phyloP scores from a whole-genome alignment of 1,140 invertebrate species.

The Batillaria attramentaria region DNA sequence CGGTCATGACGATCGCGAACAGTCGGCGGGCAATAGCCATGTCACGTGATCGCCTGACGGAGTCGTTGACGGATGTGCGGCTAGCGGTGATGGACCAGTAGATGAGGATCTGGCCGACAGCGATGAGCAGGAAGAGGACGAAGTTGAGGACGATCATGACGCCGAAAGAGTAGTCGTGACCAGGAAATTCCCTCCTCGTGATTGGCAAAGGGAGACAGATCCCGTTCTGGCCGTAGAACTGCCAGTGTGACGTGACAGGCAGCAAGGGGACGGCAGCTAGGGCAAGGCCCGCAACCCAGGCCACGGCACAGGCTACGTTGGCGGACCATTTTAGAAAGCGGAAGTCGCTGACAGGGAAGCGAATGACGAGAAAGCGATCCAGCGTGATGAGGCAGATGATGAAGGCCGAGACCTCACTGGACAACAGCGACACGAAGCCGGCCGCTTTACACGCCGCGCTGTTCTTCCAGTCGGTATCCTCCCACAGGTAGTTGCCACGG shows the following conservation, averaged over 20 bases:
- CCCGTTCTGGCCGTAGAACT: slow-evolving; percentile 47
- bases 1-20: slow-evolving; percentile 39
- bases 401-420: slow-evolving; percentile 51
- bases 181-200: slow-evolving; percentile 30
- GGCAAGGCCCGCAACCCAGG: slow-evolving; percentile 38
- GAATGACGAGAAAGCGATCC: slow-evolving; percentile 54
- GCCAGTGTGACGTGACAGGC: slow-evolving; percentile 27
- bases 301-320: background rate
- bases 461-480: slow-evolving; percentile 8
- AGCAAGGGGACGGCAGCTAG: slow-evolving; percentile 41
- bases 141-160: slow-evolving; percentile 49
- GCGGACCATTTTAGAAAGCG: slow-evolving; percentile 25
- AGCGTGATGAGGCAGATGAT: slow-evolving; percentile 58
- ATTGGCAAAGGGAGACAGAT: slow-evolving; percentile 53
- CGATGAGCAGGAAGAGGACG: slow-evolving; percentile 41
- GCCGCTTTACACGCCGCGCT: slow-evolving; percentile 35
- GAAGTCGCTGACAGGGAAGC: slow-evolving; percentile 47
- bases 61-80: slow-evolving; percentile 13
- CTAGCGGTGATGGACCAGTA: slow-evolving; percentile 34
- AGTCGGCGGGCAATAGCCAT: slow-evolving; percentile 40
- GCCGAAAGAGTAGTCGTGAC: slow-evolving; percentile 45
- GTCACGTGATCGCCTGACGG: slow-evolving; percentile 31
- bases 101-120: slow-evolving; percentile 47
- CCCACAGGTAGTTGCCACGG: slow-evolving; percentile 5
- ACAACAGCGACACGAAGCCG: slow-evolving; percentile 54